Evolutionary conservation across 2,113 vertebrate species (phyloP).

Genomic region (Axis porcinus): DNA sequence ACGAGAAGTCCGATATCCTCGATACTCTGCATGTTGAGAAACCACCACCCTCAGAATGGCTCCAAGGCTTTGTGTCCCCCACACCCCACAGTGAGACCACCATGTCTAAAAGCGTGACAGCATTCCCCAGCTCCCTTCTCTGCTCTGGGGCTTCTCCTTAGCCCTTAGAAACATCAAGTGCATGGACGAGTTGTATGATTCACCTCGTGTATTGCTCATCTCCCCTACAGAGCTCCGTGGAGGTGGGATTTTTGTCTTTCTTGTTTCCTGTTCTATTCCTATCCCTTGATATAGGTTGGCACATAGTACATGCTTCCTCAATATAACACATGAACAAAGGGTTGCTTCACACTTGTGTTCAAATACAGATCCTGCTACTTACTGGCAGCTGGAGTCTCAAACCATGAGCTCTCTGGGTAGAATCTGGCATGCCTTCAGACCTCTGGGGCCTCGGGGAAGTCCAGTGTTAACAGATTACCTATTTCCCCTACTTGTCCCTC

Average conservation of each 20-base stretch:
- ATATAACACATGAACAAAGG: neutral
- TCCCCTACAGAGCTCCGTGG: neutral
- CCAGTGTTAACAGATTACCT: neutral
- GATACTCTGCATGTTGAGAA: neutral
- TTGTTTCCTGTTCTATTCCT: neutral
- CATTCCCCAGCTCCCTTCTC: too few relatives aligned
- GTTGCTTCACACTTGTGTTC: neutral
- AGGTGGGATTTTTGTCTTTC: neutral
- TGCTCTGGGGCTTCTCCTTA: neutral
- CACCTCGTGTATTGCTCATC: neutral
- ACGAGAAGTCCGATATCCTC: neutral
- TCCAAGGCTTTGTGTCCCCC: neutral
- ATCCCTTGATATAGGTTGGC: neutral
- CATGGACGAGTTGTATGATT: too few relatives aligned
- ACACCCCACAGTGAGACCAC: neutral
- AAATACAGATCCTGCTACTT: neutral
- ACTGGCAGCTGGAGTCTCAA: neutral
- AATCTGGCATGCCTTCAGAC: neutral
- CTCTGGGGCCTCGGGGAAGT: accelerated
- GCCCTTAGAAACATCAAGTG: neutral
- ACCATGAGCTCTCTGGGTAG: neutral
- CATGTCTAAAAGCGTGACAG: neutral
- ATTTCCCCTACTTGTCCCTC: neutral
- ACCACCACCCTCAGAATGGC: neutral
- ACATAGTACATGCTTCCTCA: neutral